A percentile compares a stretch with the other conserved stretches of the same genome.
phyloP scores from a whole-genome alignment of 2,797 vertebrate species.

The Peromyscus attwateri region DNA sequence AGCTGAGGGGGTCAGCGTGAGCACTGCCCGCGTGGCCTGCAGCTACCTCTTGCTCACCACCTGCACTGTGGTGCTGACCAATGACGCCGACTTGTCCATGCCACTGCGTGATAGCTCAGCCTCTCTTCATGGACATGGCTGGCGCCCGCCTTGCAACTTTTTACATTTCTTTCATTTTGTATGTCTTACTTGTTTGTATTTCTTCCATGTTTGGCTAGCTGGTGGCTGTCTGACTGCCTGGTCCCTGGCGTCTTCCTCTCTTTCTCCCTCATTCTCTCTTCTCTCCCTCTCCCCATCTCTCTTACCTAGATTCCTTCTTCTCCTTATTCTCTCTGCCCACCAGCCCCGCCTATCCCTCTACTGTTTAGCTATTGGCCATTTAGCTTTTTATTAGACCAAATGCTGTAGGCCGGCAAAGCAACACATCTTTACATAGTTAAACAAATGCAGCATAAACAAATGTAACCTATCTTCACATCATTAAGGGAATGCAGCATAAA shows the following conservation, averaged over 20 bases:
- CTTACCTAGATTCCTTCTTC: background rate
- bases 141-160: background rate
- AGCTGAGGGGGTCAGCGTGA: too few relatives aligned
- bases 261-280: background rate
- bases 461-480: background rate
- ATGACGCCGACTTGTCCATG: too few relatives aligned
- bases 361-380: background rate
- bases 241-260: background rate
- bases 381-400: background rate
- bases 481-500: background rate
- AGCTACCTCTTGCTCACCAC: too few relatives aligned
- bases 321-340: background rate
- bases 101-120: too few relatives aligned
- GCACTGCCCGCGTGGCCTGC: too few relatives aligned
- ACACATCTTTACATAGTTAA: background rate
- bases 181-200: background rate
- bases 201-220: background rate
- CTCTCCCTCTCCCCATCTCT: background rate
- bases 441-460: background rate
- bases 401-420: background rate
- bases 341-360: background rate
- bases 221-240: background rate
- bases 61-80: too few relatives aligned
- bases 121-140: too few relatives aligned
- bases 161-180: background rate